A percentile compares a stretch with the other conserved stretches of the same genome.
These are phyloP conservation scores for Matsumurasca onukii DNA, from an alignment of 1,140 invertebrate genomes.

Conservation along the genomic window DNA sequence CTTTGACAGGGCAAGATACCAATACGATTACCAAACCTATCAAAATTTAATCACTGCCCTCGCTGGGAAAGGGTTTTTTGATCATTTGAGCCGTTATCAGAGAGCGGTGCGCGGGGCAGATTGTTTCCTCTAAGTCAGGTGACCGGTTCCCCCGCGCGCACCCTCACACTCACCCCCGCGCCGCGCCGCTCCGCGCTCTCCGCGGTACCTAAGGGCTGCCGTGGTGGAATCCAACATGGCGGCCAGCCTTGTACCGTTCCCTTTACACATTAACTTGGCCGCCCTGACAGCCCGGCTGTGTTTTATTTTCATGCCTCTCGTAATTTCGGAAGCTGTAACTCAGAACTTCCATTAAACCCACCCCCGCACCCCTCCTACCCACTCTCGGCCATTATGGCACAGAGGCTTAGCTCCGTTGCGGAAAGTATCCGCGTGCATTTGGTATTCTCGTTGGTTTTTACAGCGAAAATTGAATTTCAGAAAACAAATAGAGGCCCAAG, in stretches of 20 bases:
- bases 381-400: slow-evolving; percentile 3
- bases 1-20: too few species aligned
- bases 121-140: slow-evolving; percentile 23
- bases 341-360: slow-evolving; percentile 25
- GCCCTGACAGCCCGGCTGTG: slow-evolving; percentile 7
- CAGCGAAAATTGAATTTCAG: slow-evolving; percentile 26
- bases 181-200: too few species aligned
- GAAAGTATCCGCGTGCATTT: slow-evolving; percentile 19
- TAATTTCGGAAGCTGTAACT: slow-evolving; percentile 27
- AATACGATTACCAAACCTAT: too few species aligned
- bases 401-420: slow-evolving; percentile 19
- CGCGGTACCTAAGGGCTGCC: background rate
- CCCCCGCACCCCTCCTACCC: background rate
- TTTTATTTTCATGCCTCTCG: slow-evolving; percentile 26
- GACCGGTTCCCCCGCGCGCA: background rate
- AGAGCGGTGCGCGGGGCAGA: too few species aligned
- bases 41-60: too few species aligned
- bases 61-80: too few species aligned
- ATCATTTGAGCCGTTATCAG: too few species aligned
- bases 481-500: slow-evolving; percentile 27
- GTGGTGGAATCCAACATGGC: slow-evolving; percentile 14
- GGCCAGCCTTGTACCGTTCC: background rate
- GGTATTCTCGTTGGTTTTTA: slow-evolving; percentile 26
- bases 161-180: too few species aligned
- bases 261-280: slow-evolving; percentile 24